Evolutionary conservation across 2,888 invertebrate species (phyloP).

Genomic region (Chrysotoxum bicinctum): DNA sequence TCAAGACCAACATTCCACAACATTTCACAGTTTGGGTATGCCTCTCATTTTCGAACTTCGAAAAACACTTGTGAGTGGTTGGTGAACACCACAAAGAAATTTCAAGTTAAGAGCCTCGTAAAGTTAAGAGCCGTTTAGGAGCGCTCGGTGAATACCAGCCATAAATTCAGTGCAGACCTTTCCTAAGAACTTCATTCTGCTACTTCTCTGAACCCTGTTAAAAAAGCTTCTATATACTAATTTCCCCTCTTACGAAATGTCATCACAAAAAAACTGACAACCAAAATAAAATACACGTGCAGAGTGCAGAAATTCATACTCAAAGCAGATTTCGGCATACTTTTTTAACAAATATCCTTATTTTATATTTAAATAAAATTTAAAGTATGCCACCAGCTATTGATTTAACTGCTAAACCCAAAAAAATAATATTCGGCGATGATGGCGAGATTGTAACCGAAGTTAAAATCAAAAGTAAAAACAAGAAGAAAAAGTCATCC

Average conservation of each 20-base stretch:
- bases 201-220: conserved; percentile 24
- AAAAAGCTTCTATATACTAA: not conserved
- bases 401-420: conserved; percentile 70
- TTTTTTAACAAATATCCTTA: not conserved
- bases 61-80: too few species aligned
- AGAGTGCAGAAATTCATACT: not conserved
- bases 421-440: conserved; percentile 79
- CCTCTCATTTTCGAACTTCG: too few species aligned
- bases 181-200: not conserved
- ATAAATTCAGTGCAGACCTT: not conserved
- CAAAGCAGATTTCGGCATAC: conserved; percentile 33
- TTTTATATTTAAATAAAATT: not conserved
- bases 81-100: too few species aligned
- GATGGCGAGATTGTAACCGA: conserved; percentile 74
- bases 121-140: too few species aligned
- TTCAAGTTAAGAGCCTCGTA: too few species aligned
- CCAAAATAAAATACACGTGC: conserved; percentile 57
- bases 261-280: conserved; percentile 60
- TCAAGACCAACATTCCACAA: too few species aligned
- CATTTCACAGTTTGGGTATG: too few species aligned
- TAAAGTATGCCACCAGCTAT: conserved; percentile 50
- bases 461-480: conserved; percentile 56
- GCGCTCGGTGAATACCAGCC: too few species aligned
- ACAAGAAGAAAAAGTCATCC: conserved; percentile 65
- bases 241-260: conserved; percentile 49